Base-by-base conservation (phyloP, 2,113 vertebrate species). In the Phoxinus phoxinus region DNA sequence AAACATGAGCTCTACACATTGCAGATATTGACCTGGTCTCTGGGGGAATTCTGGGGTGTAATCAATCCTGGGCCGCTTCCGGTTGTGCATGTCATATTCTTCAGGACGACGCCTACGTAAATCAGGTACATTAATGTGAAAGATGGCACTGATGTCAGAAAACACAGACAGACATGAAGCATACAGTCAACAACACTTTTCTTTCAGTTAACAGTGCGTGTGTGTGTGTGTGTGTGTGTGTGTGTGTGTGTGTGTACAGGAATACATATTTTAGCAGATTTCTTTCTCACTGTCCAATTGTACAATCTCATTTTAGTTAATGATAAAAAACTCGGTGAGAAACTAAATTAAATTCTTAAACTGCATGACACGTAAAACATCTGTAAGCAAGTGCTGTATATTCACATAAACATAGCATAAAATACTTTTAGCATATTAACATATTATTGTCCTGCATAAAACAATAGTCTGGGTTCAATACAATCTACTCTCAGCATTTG, bases 71-170 rank as follows among this genome's bases (percentile, higher is more conserved):
- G 96, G 97, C 92, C 98, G 96, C 96, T 99, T 99, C 96, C 98
- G 97, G 96, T 96, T 97, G 93, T 99, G 97, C 93, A 98, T 96
- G 96, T 99, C 98, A 95, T 96, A 99, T 93, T 99, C 98, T 94
- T 99, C 97, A 90, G 97, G 97, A 91, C 98, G 98, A 97, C 97
- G 97, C 98, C 98, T 99, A 98, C 89, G 92, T 93, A 95, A 96
- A 99, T 96, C 96, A 98, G 96, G 97, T 92, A 92, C 81, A 93
- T 87, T 93, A 86, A 91, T 94, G 88, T 93, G 89, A 94, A 87
- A 91, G 77, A 91, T 41, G 53, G 32, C 84, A 89, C 71, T 59
- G 74, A 81, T 69, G 58, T 37, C n/a, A 77, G 86, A 67, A 35
- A 32, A 11, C 23, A 78, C 23, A 78, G 51, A 35, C 53, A 59